phyloP scores from a whole-genome alignment of 2,888 invertebrate species.

The Aradus depressus region DNA sequence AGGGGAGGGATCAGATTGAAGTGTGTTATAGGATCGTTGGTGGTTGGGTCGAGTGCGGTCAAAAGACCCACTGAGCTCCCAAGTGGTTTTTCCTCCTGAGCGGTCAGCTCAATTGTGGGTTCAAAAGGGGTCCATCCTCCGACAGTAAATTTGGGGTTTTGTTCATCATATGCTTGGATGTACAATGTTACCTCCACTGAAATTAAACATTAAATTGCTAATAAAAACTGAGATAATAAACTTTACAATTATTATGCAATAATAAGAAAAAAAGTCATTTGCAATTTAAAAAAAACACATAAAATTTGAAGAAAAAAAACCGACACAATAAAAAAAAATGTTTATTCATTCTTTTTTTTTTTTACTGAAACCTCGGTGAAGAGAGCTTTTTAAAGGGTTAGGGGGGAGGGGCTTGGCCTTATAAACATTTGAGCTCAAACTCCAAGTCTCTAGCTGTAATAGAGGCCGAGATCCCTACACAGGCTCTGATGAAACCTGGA shows the following conservation, averaged over 20 bases:
- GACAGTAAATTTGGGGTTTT: conserved; percentile 62
- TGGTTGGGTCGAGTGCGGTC: conserved; percentile 49
- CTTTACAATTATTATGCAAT: neutral
- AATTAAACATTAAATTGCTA: conserved; percentile 5
- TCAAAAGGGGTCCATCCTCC: conserved; percentile 60
- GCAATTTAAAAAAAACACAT: neutral
- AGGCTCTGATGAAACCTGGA: no score
- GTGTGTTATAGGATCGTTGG: conserved; percentile 27
- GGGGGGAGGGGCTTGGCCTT: no score
- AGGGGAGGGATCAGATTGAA: conserved; percentile 28
- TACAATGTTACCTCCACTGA: conserved; percentile 61
- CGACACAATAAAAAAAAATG: no score
- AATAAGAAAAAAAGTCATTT: neutral
- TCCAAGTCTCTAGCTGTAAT: no score
- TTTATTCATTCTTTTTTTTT: no score
- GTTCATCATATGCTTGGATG: conserved; percentile 63
- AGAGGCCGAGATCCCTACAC: no score
- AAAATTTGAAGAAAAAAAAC: no score
- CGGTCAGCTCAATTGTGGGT: conserved; percentile 51
- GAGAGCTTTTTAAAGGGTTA: no score
- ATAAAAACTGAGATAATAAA: no score
- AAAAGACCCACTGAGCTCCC: conserved; percentile 58
- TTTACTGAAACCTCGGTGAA: no score
- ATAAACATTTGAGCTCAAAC: no score
- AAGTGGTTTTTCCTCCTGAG: conserved; percentile 66